phyloP scores from a whole-genome alignment of 1,140 invertebrate species.

The Drosophila pectinifera region DNA sequence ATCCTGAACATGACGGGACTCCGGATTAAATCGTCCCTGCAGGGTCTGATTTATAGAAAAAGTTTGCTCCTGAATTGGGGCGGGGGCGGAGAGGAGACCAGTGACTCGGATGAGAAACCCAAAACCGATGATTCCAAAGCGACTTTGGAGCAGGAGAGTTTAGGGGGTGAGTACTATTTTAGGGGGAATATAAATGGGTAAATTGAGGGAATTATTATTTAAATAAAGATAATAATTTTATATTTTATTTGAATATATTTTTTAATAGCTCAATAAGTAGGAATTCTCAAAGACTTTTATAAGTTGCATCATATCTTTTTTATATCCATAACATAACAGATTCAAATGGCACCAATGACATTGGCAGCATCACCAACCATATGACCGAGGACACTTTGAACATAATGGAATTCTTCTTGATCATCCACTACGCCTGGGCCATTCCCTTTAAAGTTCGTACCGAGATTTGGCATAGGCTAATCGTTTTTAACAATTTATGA shows the following conservation, averaged over 20 bases:
- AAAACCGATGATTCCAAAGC: conserved; percentile 17
- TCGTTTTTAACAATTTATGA: conserved; percentile 66
- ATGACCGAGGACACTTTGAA: conserved; percentile 93
- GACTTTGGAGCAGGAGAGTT: conserved; percentile 1
- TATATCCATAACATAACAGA: neutral
- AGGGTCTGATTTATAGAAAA: conserved; percentile 87
- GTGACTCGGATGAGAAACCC: conserved; percentile 26
- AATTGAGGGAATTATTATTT: neutral
- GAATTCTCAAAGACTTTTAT: neutral
- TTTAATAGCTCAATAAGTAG: neutral
- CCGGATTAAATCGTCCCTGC: conserved; percentile 91
- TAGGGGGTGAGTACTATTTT: conserved; percentile 7
- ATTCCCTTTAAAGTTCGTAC: conserved; percentile 91
- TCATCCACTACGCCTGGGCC: conserved; percentile 94
- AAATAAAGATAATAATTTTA: neutral
- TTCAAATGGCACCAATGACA: conserved; percentile 84
- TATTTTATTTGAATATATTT: neutral
- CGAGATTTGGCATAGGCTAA: conserved; percentile 14
- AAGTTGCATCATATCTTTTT: neutral
- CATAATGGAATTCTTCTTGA: conserved; percentile 93
- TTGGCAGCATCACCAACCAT: conserved; percentile 91
- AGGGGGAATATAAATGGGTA: neutral
- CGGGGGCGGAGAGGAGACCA: conserved; percentile 45
- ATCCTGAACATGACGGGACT: conserved; percentile 93
- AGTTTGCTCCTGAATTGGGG: conserved; percentile 77